These are phyloP conservation scores for Danio albolineatus DNA, from an alignment of 2,797 vertebrate genomes.

Conservation along the genomic window DNA sequence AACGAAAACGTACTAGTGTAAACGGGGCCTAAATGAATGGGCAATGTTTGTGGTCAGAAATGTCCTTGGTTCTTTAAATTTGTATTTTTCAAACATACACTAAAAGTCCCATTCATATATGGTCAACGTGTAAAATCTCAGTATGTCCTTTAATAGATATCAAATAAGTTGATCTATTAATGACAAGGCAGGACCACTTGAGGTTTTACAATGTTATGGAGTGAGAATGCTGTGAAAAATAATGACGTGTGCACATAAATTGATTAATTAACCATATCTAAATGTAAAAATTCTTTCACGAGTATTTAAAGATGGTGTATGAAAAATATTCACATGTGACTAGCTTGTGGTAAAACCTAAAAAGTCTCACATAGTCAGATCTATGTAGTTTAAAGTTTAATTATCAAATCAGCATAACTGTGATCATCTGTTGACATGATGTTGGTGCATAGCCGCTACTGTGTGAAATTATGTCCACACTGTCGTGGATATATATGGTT, in stretches of 20 bases:
- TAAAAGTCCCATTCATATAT: neutral
- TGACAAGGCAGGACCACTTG: neutral
- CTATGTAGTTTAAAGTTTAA: too few relatives aligned
- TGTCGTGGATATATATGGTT: too few relatives aligned
- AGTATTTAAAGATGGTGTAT: too few relatives aligned
- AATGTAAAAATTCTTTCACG: neutral
- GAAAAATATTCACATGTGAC: too few relatives aligned
- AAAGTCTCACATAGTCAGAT: too few relatives aligned
- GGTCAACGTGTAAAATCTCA: neutral
- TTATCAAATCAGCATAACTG: too few relatives aligned
- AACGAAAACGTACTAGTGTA: too few relatives aligned
- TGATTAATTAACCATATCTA: neutral
- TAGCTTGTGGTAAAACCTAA: too few relatives aligned
- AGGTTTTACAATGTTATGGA: neutral
- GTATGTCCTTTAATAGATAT: neutral
- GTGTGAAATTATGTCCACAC: too few relatives aligned
- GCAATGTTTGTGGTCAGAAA: neutral
- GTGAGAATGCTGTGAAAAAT: neutral
- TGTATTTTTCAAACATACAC: neutral
- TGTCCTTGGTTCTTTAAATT: neutral
- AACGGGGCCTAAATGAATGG: neutral
- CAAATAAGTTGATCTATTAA: neutral
- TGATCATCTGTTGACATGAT: too few relatives aligned
- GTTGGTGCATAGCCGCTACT: too few relatives aligned
- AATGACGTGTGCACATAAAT: too few relatives aligned